Conservation (phyloP, 2,797 vertebrate genomes). For the Falco berigora region DNA sequence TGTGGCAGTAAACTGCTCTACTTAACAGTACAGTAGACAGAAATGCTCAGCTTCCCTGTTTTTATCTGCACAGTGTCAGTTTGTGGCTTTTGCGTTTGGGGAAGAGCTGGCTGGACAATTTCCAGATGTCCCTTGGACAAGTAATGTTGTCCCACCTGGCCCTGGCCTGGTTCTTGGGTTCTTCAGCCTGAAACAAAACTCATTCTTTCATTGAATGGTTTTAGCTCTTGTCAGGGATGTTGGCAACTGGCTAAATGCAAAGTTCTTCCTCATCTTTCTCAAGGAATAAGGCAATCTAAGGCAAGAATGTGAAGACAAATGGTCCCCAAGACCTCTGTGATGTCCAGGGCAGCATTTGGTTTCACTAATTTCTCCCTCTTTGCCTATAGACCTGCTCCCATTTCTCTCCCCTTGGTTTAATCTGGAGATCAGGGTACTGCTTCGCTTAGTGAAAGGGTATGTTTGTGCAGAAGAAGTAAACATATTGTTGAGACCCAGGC, state of each 20-base stretch:
- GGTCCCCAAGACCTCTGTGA: not conserved
- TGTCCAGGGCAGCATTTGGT: not conserved
- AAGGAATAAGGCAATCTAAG: not conserved
- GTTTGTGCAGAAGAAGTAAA: conserved; percentile 30
- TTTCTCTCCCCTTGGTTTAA: not conserved
- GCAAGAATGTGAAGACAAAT: not conserved
- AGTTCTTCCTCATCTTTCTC: not conserved
- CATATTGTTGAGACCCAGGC: conserved; percentile 47
- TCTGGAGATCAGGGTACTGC: not conserved
- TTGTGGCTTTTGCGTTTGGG: not conserved
- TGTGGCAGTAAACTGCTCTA: not conserved
- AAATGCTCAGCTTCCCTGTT: not conserved
- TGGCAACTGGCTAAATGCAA: not conserved
- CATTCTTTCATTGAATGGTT: not conserved
- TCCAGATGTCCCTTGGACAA: not conserved
- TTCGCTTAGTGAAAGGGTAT: not conserved
- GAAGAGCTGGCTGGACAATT: not conserved
- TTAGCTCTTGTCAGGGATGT: not conserved
- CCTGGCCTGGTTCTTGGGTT: not conserved
- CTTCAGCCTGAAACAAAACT: not conserved
- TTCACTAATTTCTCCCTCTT: not conserved
- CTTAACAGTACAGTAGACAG: not conserved
- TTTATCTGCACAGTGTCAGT: not conserved
- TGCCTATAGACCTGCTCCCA: not conserved
- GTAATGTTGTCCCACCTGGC: not conserved